Conservation (phyloP, 2,888 invertebrate genomes). For the Rosalia funebris region DNA sequence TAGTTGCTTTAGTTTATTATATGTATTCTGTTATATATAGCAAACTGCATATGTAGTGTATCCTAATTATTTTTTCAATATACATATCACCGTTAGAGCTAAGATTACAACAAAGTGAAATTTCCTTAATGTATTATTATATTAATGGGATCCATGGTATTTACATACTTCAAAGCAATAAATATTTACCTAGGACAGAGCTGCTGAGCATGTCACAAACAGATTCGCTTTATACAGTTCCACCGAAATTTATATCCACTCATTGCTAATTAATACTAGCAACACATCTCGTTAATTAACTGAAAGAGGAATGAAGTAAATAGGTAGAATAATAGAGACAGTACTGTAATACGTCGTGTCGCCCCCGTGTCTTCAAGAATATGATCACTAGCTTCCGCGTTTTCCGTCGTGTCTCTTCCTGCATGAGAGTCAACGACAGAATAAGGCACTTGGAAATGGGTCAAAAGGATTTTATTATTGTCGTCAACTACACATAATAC, state of each 20-base stretch:
- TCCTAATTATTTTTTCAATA: no score
- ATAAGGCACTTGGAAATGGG: no score
- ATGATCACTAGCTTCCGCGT: constrained; percentile 1
- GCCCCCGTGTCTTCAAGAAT: constrained; percentile 3
- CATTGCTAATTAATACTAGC: constrained; percentile 4
- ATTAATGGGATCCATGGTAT: no score
- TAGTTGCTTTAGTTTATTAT: no score
- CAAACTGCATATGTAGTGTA: no score
- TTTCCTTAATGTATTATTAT: no score
- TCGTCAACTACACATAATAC: no score
- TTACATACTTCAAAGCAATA: no score
- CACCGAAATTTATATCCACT: constrained; percentile 1
- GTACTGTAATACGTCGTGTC: not conserved
- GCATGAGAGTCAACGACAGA: not conserved
- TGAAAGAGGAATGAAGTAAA: not conserved
- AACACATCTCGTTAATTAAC: constrained; percentile 8
- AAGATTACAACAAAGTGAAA: no score
- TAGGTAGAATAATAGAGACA: constrained; percentile 15
- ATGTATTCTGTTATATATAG: no score
- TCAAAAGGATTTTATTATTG: no score
- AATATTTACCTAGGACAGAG: not conserved
- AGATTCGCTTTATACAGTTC: not conserved
- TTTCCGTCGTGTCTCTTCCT: constrained; percentile 14
- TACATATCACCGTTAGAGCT: no score
- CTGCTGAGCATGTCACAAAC: not conserved